Base-by-base conservation (phyloP, 2,888 invertebrate species). In the Ichneumoninae sp. region DNA sequence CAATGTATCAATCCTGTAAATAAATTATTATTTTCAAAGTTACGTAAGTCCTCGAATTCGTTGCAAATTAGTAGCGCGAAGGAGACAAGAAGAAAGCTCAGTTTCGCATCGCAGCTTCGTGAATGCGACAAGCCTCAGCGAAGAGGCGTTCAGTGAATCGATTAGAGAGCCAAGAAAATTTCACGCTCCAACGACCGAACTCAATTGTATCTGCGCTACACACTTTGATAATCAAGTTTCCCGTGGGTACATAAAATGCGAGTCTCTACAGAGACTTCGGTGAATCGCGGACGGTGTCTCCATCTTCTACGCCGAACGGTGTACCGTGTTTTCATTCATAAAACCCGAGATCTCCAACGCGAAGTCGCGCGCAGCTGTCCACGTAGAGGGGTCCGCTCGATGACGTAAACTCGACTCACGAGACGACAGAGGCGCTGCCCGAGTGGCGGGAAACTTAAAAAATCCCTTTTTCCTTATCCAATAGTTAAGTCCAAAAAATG, bases 1-100 rank as follows among this genome's bases (percentile, higher is more conserved):
- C 52, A 54, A 74, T 86, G 81, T 81, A 86, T 85, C 82, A 75
- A 85, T 69, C 75, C 83, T 85, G 85, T 86, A 86, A 86, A 86
- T 86, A 86, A 86, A 86, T 86, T 85, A 85, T 86, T 83, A 86
- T 86, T 86, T 86, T 86, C 75, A 83, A 86, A 77, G 77, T 83
- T 82, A 75, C 54, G 52, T 60, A 7, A 57, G 36, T 54, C 60
- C 50, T 44, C 33, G 5, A 36, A 60, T 65, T 57, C 47, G 22
- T 33, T 57, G 6, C n/a, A 3, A 50, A 62, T 40, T 44, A 16
- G 3, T 70, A 13, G 8, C 4, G 5, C 7, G 8, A 22, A 50
- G 16, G 10, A 52, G 8, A 30, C 26, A 50, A 50, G 3, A 47
- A 33, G n/a, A 7, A 10, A 47, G 19, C 36, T 44, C 22, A 68